Conservation (phyloP, 2,888 invertebrate genomes). For the Sericinus montela region DNA sequence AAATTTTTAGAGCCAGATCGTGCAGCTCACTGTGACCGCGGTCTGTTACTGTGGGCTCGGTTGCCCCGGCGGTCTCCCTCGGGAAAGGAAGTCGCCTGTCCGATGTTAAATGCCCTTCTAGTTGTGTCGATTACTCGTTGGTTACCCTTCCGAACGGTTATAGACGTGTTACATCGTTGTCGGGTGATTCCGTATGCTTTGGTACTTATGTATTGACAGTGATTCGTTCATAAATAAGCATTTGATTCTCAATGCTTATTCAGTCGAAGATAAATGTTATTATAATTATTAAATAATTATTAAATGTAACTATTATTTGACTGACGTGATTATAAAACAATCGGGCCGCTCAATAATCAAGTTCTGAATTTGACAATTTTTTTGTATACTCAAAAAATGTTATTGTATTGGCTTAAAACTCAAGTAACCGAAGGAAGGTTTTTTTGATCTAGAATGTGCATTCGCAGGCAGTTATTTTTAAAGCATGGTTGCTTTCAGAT, state of each 20-base stretch:
- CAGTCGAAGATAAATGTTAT: no score
- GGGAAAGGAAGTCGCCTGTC: constrained; percentile 72
- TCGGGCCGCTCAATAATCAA: no score
- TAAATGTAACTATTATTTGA: no score
- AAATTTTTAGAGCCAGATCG: constrained; percentile 1
- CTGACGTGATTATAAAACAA: no score
- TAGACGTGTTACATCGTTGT: constrained; percentile 62
- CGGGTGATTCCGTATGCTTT: constrained; percentile 24
- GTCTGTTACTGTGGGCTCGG: constrained; percentile 34
- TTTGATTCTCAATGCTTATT: not conserved
- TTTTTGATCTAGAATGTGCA: no score
- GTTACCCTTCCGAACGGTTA: constrained; percentile 72
- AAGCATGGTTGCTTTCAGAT: no score
- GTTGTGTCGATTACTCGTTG: constrained; percentile 67
- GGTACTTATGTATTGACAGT: constrained; percentile 2
- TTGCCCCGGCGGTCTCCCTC: constrained; percentile 46
- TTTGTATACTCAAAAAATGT: no score
- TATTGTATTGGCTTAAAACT: no score
- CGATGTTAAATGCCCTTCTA: constrained; percentile 71
- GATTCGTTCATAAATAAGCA: not conserved
- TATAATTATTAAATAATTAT: no score
- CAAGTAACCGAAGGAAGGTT: no score
- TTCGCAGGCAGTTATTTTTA: no score
- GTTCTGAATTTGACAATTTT: no score
- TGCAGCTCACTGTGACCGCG: constrained; percentile 17